Evolutionary conservation across 2,888 invertebrate genomes (phyloP).

Genomic region (Mimachlamys varia): DNA sequence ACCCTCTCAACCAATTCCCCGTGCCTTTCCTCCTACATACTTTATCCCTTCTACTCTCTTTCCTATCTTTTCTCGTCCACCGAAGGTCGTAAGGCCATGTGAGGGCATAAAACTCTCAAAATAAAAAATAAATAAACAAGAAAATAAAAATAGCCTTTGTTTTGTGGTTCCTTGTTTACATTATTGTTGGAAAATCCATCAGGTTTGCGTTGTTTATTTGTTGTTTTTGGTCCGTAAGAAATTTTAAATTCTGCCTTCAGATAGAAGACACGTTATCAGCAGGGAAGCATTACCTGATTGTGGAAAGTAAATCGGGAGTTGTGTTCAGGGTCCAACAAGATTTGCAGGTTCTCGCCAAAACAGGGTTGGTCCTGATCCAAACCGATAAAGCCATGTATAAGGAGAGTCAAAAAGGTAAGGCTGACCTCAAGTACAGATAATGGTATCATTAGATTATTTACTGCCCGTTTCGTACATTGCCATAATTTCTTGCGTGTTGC

Average conservation of each 20-base stretch:
- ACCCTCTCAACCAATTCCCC: no score
- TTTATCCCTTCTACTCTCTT: no score
- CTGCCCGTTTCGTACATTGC: no score
- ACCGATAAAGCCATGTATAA: conserved; percentile 47
- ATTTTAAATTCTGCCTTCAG: not conserved
- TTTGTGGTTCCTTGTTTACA: not conserved
- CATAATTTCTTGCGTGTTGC: no score
- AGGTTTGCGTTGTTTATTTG: not conserved
- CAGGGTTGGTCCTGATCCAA: conserved; percentile 40
- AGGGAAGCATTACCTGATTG: conserved; percentile 32
- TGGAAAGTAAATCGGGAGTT: not conserved
- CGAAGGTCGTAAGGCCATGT: no score
- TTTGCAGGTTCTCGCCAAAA: not conserved
- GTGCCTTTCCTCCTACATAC: no score
- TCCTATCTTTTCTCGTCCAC: no score
- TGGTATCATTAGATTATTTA: no score
- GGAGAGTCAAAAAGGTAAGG: conserved; percentile 43
- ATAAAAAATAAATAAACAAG: no score
- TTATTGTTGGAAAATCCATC: not conserved
- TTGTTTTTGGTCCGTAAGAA: not conserved
- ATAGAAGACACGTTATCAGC: not conserved
- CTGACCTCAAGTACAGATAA: not conserved
- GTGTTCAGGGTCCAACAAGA: not conserved
- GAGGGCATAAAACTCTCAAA: no score
- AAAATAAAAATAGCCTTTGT: no score